Percentiles rank a stretch among this genome's conserved stretches.
phyloP scores from a whole-genome alignment of 2,888 invertebrate genomes.

The Rhagonycha lutea region DNA sequence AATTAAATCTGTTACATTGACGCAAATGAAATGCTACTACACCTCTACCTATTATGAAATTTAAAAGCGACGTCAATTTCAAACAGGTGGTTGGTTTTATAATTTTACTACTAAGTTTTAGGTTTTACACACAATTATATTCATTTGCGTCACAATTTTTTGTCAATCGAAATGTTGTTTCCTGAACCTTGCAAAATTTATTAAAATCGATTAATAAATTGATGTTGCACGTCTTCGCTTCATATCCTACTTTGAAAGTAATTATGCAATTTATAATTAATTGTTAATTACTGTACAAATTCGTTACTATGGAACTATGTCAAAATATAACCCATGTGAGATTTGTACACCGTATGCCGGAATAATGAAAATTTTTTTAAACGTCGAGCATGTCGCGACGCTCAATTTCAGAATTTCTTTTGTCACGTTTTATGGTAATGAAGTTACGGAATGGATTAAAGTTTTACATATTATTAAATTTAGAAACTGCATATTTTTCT shows the following conservation, averaged over 20 bases:
- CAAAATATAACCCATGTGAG: neutral
- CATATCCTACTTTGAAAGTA: conserved; percentile 5
- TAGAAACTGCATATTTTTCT: neutral
- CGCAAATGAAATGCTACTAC: neutral
- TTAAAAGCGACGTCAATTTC: neutral
- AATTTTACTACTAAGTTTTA: neutral
- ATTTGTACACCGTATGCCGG: neutral
- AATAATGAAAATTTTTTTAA: neutral
- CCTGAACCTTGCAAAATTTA: too few relatives aligned
- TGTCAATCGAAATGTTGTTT: neutral
- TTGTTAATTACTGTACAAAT: neutral
- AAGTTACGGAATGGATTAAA: neutral
- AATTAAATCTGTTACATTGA: neutral
- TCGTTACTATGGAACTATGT: neutral
- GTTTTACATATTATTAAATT: neutral
- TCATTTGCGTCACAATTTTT: neutral
- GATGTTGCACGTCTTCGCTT: neutral
- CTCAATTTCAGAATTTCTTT: neutral
- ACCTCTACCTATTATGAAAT: neutral
- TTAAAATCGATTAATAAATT: neutral
- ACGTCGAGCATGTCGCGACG: neutral
- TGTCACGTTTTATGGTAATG: neutral
- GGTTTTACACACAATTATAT: neutral
- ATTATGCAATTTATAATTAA: conserved; percentile 6
- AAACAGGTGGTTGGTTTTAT: neutral